A percentile compares a stretch with the other conserved stretches of the same genome.
Conservation (phyloP, 2,113 vertebrate genomes). For the Chloropsis cyanopogon region DNA sequence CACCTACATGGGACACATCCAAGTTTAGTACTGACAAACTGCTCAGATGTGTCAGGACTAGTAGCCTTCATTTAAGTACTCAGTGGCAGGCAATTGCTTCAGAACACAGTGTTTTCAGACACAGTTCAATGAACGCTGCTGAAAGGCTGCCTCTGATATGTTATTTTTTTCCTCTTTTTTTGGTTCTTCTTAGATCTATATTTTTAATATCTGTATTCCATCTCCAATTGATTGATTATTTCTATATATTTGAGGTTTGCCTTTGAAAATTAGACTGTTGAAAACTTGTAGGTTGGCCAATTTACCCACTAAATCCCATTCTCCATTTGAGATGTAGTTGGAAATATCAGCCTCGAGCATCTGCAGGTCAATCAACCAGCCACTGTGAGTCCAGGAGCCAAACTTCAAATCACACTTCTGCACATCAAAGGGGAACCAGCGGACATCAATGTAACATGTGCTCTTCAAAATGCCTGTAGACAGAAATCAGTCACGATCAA, state of each 20-base stretch:
- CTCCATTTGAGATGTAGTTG: conserved; percentile 88
- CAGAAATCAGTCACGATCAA: neutral
- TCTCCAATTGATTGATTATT: neutral
- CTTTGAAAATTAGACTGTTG: neutral
- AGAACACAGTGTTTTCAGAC: neutral
- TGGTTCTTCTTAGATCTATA: neutral
- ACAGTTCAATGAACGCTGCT: neutral
- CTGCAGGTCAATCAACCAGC: conserved; percentile 89
- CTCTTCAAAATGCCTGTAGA: conserved; percentile 69
- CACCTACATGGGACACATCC: neutral
- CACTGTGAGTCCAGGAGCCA: conserved; percentile 89
- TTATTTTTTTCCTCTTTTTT: neutral
- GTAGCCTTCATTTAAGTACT: neutral
- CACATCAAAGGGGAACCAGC: conserved; percentile 91
- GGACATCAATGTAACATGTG: conserved; percentile 90
- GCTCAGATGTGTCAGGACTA: neutral
- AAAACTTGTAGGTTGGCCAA: neutral
- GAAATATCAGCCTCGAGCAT: conserved; percentile 89
- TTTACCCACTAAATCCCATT: conserved; percentile 93
- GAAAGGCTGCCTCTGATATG: neutral
- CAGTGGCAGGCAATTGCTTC: neutral
- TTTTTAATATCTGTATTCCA: neutral
- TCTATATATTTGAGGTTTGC: neutral
- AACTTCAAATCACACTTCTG: conserved; percentile 92
- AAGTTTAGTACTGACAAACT: neutral